Evolutionary conservation across 1,140 invertebrate species (phyloP).

Genomic region (Amphibalanus amphitrite): DNA sequence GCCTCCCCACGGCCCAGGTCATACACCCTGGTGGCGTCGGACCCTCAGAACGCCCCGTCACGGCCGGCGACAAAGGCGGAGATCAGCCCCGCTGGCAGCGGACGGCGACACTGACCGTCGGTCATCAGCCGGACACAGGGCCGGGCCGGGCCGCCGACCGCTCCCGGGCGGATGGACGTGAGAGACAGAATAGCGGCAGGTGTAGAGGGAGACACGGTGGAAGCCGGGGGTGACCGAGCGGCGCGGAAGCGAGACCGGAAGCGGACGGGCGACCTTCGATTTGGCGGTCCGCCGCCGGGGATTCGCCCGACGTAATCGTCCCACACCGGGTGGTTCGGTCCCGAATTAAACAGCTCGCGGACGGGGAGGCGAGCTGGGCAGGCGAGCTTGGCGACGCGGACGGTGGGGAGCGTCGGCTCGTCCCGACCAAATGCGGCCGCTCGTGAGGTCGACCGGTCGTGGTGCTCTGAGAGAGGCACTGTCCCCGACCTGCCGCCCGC

Average conservation of each 20-base stretch:
- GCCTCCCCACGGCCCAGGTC: neutral
- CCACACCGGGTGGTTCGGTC: neutral
- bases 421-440: neutral
- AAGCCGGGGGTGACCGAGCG: too few relatives aligned
- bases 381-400: neutral
- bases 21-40: neutral
- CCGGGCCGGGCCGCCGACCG: too few relatives aligned
- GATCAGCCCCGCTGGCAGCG: too few relatives aligned
- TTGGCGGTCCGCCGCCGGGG: neutral
- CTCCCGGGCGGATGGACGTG: too few relatives aligned
- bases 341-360: neutral
- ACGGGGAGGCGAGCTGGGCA: neutral
- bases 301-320: neutral
- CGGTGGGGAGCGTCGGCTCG: neutral
- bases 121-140: neutral
- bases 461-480: too few relatives aligned
- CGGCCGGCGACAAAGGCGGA: neutral
- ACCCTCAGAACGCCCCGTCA: neutral
- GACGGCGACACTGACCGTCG: neutral
- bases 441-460: neutral
- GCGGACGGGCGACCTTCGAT: neutral
- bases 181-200: too few relatives aligned
- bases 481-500: too few relatives aligned
- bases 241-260: too few relatives aligned
- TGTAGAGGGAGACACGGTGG: too few relatives aligned